Conservation (phyloP, 1,140 invertebrate species). For the Aleiodes sp. region DNA sequence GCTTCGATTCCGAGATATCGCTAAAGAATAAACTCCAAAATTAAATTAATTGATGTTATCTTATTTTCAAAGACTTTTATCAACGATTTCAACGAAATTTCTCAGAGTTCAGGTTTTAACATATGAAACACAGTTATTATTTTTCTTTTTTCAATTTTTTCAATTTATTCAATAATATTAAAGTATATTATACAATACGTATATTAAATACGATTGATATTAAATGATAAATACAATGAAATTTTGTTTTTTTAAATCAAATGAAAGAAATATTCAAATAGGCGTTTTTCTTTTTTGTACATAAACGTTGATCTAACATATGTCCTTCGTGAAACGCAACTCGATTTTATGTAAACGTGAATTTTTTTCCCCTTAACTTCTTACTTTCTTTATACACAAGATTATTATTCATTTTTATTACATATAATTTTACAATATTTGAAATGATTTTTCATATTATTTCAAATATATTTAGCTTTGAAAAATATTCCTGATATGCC, state of each 20-base stretch:
- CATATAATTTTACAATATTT: constrained; percentile 4
- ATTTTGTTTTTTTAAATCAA: neutral
- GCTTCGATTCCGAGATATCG: too few species aligned
- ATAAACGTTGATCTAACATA: constrained; percentile 2
- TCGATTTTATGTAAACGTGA: neutral
- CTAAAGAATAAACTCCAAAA: too few species aligned
- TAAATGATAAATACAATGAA: constrained; percentile 15
- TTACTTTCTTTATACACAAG: neutral
- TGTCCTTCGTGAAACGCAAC: neutral
- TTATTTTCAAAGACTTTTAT: too few species aligned
- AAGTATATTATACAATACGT: neutral
- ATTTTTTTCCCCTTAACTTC: neutral
- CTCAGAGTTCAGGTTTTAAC: too few species aligned
- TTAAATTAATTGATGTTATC: too few species aligned
- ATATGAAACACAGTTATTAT: too few species aligned
- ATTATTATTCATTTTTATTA: too few species aligned
- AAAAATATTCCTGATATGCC: neutral
- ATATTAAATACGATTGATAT: neutral
- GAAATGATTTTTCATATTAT: neutral
- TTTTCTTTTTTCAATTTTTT: too few species aligned
- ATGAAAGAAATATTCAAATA: neutral
- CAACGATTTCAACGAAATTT: too few species aligned
- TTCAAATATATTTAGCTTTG: neutral
- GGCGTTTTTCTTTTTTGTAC: constrained; percentile 6
- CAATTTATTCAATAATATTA: constrained; percentile 7